Evolutionary conservation across 1,140 invertebrate genomes (phyloP).

Genomic region (silkworm (Bombyx mori)): DNA sequence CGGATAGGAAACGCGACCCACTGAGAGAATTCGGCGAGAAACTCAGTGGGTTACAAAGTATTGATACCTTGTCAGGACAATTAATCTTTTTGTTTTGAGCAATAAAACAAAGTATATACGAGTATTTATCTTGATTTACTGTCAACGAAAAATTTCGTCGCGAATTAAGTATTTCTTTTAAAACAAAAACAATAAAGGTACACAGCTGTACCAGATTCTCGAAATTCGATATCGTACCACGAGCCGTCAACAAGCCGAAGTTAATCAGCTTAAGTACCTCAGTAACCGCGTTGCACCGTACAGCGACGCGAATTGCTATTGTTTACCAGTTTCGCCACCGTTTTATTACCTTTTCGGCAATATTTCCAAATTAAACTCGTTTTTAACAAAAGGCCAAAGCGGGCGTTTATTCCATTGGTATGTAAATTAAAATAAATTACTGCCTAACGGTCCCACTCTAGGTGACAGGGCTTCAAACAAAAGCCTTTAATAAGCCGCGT

Average conservation of each 20-base stretch:
- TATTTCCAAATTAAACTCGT: too few relatives aligned
- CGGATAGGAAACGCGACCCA: too few relatives aligned
- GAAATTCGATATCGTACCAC: slow-evolving; percentile 51
- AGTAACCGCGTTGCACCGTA: slow-evolving; percentile 9
- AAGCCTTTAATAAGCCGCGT: slow-evolving; percentile 12
- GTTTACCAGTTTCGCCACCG: slow-evolving; percentile 29
- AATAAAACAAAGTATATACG: too few relatives aligned
- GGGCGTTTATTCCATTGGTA: background rate
- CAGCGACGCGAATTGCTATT: slow-evolving; percentile 40
- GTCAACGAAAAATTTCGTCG: too few relatives aligned
- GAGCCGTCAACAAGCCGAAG: slow-evolving; percentile 59
- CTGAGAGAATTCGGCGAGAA: too few relatives aligned
- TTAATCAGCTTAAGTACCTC: slow-evolving; percentile 62
- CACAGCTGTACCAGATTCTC: slow-evolving; percentile 16
- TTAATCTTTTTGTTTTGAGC: too few relatives aligned
- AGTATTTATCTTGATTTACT: too few relatives aligned
- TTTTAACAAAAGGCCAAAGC: too few relatives aligned
- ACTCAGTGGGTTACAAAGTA: too few relatives aligned
- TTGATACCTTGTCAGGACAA: too few relatives aligned
- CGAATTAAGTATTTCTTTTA: too few relatives aligned
- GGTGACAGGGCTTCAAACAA: slow-evolving; percentile 3
- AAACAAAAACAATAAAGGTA: too few relatives aligned
- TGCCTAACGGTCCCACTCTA: background rate
- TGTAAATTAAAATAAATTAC: background rate
- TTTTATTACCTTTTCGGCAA: slow-evolving; percentile 11